A percentile compares a stretch with the other conserved stretches of the same genome.
phyloP scores from a whole-genome alignment of 2,797 vertebrate species.

The Ptychadena robeensis region DNA sequence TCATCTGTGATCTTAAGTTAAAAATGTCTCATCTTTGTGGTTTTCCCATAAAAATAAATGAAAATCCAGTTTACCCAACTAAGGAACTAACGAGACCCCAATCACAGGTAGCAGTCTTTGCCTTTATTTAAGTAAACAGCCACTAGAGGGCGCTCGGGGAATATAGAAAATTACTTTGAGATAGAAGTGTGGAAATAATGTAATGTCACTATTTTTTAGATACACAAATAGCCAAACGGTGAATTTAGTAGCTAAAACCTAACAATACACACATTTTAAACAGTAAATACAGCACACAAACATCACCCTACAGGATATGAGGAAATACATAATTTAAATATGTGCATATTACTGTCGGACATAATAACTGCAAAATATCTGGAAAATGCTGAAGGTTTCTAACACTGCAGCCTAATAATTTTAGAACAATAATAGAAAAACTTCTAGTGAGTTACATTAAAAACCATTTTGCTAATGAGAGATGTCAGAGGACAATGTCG shows the following conservation, averaged over 20 bases:
- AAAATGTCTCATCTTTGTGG: slow-evolving; percentile 81
- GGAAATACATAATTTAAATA: not conserved
- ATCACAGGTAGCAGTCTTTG: slow-evolving; percentile 63
- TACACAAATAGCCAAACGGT: not conserved
- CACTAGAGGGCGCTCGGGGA: slow-evolving; percentile 36
- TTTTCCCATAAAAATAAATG: slow-evolving; percentile 79
- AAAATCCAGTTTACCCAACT: slow-evolving; percentile 75
- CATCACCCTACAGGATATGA: not conserved
- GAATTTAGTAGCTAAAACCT: not conserved
- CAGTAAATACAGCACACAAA: not conserved
- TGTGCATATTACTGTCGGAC: not conserved
- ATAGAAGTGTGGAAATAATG: not conserved
- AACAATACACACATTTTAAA: not conserved
- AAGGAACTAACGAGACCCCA: slow-evolving; percentile 69
- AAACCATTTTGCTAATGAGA: not conserved
- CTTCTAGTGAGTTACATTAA: not conserved
- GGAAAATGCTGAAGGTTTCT: too few relatives aligned
- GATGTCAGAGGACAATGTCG: too few relatives aligned
- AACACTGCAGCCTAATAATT: not conserved
- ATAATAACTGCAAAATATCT: too few relatives aligned
- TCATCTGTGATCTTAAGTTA: slow-evolving; percentile 78
- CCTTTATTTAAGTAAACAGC: not conserved
- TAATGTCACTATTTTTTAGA: not conserved
- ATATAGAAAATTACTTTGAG: not conserved
- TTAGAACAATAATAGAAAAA: too few relatives aligned